A percentile compares a stretch with the other conserved stretches of the same genome.
Evolutionary conservation across 2,113 vertebrate species (phyloP).

Genomic region (Carlito syrichta): DNA sequence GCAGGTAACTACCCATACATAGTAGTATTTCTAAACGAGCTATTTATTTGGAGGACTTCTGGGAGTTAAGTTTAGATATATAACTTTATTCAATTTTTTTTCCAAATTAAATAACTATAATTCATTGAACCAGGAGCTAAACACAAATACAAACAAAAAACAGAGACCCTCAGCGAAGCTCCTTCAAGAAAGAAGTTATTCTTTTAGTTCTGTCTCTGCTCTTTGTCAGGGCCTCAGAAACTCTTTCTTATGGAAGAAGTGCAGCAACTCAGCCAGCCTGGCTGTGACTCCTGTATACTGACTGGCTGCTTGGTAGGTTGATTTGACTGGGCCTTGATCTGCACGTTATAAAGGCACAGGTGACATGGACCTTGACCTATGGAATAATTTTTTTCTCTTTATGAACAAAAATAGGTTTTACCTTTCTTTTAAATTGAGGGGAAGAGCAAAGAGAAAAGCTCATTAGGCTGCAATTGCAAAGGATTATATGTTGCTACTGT

Average conservation of each 20-base stretch:
- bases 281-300: neutral
- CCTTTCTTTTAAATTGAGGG: neutral
- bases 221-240: neutral
- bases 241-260: neutral
- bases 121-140: neutral
- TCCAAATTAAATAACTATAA: neutral
- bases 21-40: neutral
- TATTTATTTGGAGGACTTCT: conserved; percentile 17
- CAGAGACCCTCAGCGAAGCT: neutral
- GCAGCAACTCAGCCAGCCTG: neutral
- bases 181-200: neutral
- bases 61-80: conserved; percentile 9
- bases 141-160: neutral
- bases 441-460: neutral
- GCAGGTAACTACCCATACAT: neutral
- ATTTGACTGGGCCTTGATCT: neutral
- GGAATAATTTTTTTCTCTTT: conserved; percentile 27
- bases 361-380: neutral
- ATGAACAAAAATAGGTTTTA: neutral
- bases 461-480: neutral
- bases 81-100: neutral
- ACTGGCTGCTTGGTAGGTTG: neutral
- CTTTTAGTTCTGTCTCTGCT: neutral
- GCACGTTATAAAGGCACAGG: neutral
- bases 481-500: neutral